These are phyloP conservation scores for Hippocampus comes DNA, from an alignment of 2,113 vertebrate genomes.

Conservation along the genomic window DNA sequence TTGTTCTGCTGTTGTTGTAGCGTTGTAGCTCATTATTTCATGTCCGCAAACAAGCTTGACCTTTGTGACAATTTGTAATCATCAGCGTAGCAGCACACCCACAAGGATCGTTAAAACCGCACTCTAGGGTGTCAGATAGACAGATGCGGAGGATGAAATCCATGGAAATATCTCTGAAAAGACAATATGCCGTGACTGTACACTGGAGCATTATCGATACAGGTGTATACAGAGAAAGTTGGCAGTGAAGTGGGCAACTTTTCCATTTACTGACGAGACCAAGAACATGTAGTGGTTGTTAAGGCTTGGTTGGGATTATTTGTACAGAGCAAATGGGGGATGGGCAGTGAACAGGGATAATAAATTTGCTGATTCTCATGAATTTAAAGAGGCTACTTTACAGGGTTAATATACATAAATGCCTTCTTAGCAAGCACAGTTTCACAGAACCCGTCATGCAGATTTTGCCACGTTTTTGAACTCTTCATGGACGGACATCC, in stretches of 20 bases:
- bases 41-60: constrained; percentile 47
- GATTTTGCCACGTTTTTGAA: constrained; percentile 39
- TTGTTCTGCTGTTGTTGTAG: constrained; percentile 29
- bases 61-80: constrained; percentile 43
- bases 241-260: constrained; percentile 41
- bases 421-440: constrained; percentile 57
- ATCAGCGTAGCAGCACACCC: constrained; percentile 31
- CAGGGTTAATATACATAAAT: constrained; percentile 69
- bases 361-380: constrained; percentile 67
- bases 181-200: constrained; percentile 18
- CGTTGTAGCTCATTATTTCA: constrained; percentile 59
- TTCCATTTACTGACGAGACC: constrained; percentile 46
- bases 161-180: constrained; percentile 18
- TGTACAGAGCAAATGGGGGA: constrained; percentile 14
- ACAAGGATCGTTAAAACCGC: constrained; percentile 12
- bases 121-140: neutral
- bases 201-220: constrained; percentile 24
- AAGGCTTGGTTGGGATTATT: constrained; percentile 54
- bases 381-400: constrained; percentile 75
- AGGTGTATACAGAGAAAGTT: constrained; percentile 41
- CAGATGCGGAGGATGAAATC: constrained; percentile 8
- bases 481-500: constrained; percentile 31
- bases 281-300: constrained; percentile 38
- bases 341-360: neutral
- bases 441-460: constrained; percentile 44